phyloP scores from a whole-genome alignment of 2,888 invertebrate genomes.

The Pollenia griseotomentosa region DNA sequence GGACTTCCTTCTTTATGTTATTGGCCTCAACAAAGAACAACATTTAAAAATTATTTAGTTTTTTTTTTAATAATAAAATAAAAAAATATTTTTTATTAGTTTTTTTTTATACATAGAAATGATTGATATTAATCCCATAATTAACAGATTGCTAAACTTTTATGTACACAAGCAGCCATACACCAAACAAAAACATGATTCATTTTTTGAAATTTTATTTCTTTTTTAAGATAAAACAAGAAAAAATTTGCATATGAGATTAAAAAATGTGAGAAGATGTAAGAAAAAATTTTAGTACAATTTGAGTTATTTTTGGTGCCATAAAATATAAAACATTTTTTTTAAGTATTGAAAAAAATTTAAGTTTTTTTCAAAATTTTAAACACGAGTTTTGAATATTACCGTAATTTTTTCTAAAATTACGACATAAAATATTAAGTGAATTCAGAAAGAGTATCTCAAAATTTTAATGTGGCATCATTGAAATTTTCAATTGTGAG shows the following conservation, averaged over 20 bases:
- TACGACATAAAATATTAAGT: too few species aligned
- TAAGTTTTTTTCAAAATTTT: too few species aligned
- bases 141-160: constrained; percentile 62
- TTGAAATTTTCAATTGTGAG: too few species aligned
- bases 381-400: too few species aligned
- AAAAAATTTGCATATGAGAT: constrained; percentile 13
- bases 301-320: too few species aligned
- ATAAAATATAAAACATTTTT: too few species aligned
- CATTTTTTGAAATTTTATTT: constrained; percentile 27
- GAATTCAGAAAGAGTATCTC: too few species aligned
- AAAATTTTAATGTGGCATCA: too few species aligned
- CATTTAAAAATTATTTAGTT: neutral
- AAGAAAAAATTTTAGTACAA: too few species aligned
- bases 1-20: constrained; percentile 27
- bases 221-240: constrained; percentile 9
- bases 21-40: neutral
- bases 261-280: too few species aligned
- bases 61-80: neutral
- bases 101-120: constrained; percentile 38
- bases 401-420: too few species aligned
- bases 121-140: constrained; percentile 69
- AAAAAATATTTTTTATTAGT: neutral
- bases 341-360: too few species aligned
- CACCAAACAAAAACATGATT: constrained; percentile 31
- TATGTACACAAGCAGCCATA: constrained; percentile 11